Evolutionary conservation across 2,888 invertebrate species (phyloP), one percentile per base, ranked within the genome.

Genomic region (Selenia dentaria): DNA sequence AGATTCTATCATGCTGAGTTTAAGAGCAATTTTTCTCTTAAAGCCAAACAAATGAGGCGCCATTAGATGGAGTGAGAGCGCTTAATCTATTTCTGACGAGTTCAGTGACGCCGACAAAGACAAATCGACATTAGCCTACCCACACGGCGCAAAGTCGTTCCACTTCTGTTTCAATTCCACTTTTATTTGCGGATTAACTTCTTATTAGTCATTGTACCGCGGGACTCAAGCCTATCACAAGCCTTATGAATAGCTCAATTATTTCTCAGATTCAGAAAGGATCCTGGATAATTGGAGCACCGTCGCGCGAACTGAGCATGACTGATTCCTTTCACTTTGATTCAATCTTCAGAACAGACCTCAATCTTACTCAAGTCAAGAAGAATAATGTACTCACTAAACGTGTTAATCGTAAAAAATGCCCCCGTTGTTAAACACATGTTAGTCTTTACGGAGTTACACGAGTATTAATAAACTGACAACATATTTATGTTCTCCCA

Each of bases 31-130:
- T 90, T 89, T 89, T 90, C 88, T 86, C 83, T 86, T 83, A 90
- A 84, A 90, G 83, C 90, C 80, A 90, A 87, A 90, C 89, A 90
- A 90, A 90, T 90, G 90, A 88, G 90, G 79, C 81, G 80, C 88
- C 87, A 89, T 90, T 90, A 90, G 87, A 90, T 86, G 83, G 83
- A 89, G 89, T 86, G 87, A 89, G 89, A 90, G 84, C 82, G 89
- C 90, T 90, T 90, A 90, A 90, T 90, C 90, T 90, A 90, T 90
- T 90, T 90, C 90, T 90, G 90, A 90, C 90, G 90, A 90, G 90
- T 90, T 90, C 87, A 88, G 85, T 87, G 90, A 90, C 90, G 90
- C 89, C 87, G 90, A 89, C 90, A 87, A 84, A 87, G 90, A 90
- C 89, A 87, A 88, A 90, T 90, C 86, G 90, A 85, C 87, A 86